Evolutionary conservation across 2,888 invertebrate genomes (phyloP).

Genomic region (Idaea dimidiata): DNA sequence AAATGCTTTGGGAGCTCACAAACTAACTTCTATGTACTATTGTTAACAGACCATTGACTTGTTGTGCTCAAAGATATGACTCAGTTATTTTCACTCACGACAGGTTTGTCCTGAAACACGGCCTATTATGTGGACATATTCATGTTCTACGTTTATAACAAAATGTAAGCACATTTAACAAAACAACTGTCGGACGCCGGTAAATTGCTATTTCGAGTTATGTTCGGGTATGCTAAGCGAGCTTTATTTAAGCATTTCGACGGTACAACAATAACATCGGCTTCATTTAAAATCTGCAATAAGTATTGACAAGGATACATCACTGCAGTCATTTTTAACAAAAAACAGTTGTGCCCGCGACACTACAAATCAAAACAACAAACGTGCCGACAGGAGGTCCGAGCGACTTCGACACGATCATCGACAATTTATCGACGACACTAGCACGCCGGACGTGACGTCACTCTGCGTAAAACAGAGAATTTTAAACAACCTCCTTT

Average conservation of each 20-base stretch:
- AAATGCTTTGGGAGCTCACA: conserved; percentile 53
- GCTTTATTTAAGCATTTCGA: background rate
- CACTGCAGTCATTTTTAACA: conserved; percentile 46
- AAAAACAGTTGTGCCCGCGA: conserved; percentile 58
- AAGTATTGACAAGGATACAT: background rate
- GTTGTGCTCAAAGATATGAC: background rate
- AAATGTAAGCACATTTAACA: background rate
- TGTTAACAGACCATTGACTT: conserved; percentile 26
- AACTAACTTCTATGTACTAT: conserved; percentile 30
- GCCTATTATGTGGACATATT: background rate
- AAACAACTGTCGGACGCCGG: background rate
- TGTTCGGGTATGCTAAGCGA: background rate
- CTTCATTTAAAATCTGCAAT: conserved; percentile 16
- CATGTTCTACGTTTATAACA: background rate
- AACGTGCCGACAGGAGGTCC: conserved; percentile 72
- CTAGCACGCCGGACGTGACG: conserved; percentile 67
- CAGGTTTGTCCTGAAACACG: conserved; percentile 1
- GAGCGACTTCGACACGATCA: conserved; percentile 66
- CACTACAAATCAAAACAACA: conserved; percentile 73
- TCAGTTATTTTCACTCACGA: background rate
- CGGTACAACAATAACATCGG: background rate
- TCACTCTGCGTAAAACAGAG: conserved; percentile 72
- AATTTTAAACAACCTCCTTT: conserved; percentile 77
- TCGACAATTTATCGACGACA: conserved; percentile 41
- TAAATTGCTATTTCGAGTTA: conserved; percentile 1